phyloP scores from a whole-genome alignment of 2,888 invertebrate genomes.

The Stenchaetothrips biformis region DNA sequence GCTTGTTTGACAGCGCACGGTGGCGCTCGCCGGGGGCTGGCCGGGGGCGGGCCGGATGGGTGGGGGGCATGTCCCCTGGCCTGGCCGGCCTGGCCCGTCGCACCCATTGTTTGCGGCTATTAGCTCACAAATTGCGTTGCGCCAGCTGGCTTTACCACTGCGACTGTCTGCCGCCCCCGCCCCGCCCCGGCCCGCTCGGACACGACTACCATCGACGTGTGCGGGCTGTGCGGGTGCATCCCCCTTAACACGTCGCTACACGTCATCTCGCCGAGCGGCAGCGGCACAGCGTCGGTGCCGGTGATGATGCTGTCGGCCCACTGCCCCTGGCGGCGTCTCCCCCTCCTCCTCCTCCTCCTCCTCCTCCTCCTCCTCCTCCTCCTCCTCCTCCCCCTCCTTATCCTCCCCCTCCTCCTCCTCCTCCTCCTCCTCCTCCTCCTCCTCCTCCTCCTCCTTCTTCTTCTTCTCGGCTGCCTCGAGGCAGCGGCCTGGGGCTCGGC shows the following conservation, averaged over 20 bases:
- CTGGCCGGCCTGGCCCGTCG: background rate
- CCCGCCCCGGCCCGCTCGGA: background rate
- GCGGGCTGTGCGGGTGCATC: background rate
- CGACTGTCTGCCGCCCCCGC: background rate
- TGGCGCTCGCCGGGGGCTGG: background rate
- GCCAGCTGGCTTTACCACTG: background rate
- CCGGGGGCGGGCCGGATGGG: background rate
- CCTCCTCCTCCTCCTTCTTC: too few relatives aligned
- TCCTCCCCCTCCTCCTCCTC: too few relatives aligned
- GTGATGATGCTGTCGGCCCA: too few relatives aligned
- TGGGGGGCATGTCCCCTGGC: background rate
- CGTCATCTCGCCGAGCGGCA: too few relatives aligned
- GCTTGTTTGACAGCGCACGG: too few relatives aligned
- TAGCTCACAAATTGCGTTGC: constrained; percentile 23
- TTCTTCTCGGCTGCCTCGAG: too few relatives aligned
- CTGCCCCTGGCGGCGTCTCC: too few relatives aligned
- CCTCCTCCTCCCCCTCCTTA: background rate
- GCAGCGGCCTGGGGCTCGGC: too few relatives aligned
- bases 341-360: too few relatives aligned
- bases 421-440: too few relatives aligned
- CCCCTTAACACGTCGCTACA: background rate
- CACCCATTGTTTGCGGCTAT: constrained; percentile 12
- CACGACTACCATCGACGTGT: background rate
- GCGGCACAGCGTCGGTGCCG: too few relatives aligned
- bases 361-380: too few relatives aligned